Percentiles rank a stretch among this genome's conserved stretches.
Conservation (phyloP, 2,797 vertebrate genomes). For the Dryobates pubescens region DNA sequence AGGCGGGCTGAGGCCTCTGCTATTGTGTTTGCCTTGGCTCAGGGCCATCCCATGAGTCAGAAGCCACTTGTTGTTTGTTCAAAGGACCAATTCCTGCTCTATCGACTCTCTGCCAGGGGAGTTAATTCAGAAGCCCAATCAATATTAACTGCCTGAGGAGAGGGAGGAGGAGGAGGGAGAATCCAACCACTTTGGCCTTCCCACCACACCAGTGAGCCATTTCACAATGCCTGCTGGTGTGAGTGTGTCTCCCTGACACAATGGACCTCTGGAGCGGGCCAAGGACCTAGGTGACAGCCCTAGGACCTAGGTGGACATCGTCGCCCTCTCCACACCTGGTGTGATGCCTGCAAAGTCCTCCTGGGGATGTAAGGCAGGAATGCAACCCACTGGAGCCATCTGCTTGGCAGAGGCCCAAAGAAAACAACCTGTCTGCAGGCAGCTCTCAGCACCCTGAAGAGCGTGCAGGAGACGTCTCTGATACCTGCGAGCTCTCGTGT, state of each 20-base stretch:
- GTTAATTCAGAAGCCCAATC: constrained; percentile 25
- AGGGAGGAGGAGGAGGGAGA: neutral
- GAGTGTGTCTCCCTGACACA: rapidly evolving
- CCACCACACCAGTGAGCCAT: rapidly evolving
- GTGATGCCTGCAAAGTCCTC: neutral
- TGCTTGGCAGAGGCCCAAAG: neutral
- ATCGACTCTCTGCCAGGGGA: neutral
- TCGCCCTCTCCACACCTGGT: neutral
- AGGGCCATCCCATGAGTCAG: neutral
- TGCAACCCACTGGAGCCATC: neutral
- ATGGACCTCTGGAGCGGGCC: neutral
- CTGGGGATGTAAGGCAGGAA: rapidly evolving
- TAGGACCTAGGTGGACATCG: rapidly evolving
- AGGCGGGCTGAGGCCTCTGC: neutral
- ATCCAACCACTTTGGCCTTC: neutral
- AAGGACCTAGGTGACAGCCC: rapidly evolving
- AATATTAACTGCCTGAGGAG: neutral
- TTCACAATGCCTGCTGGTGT: neutral
- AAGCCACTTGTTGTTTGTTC: neutral
- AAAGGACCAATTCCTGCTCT: constrained; percentile 5
- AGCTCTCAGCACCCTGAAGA: neutral
- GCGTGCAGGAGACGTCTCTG: neutral
- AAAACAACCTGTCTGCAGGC: neutral
- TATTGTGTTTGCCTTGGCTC: constrained; percentile 6
- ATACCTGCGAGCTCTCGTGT: neutral